A percentile compares a stretch with the other conserved stretches of the same genome.
Conservation (phyloP, 2,888 invertebrate species). For the Dicroscelio sp. region DNA sequence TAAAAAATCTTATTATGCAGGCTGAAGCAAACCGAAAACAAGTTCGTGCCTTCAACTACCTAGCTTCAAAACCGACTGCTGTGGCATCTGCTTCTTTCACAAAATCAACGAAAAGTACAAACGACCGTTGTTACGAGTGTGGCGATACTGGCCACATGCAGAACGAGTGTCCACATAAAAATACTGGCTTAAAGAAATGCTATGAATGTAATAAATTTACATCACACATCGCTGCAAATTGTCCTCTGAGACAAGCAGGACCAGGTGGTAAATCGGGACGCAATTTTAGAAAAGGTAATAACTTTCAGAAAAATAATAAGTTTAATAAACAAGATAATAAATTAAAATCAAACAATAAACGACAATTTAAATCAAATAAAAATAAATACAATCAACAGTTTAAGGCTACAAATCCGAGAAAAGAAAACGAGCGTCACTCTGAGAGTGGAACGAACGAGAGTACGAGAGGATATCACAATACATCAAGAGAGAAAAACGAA, state of each 20-base stretch:
- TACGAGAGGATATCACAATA: background rate
- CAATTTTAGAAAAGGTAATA: constrained; percentile 27
- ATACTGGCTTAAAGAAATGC: too few relatives aligned
- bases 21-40: constrained; percentile 46
- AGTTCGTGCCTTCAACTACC: background rate
- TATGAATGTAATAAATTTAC: too few relatives aligned
- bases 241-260: too few relatives aligned
- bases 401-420: background rate
- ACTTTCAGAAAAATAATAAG: constrained; percentile 52
- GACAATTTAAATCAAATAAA: constrained; percentile 6
- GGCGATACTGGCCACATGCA: constrained; percentile 46
- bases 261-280: constrained; percentile 12
- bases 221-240: too few relatives aligned
- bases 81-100: constrained; percentile 1
- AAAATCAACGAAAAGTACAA: background rate
- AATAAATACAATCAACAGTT: background rate
- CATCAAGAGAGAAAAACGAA: background rate
- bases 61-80: background rate
- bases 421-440: background rate
- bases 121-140: constrained; percentile 28
- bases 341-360: background rate
- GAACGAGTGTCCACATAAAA: too few relatives aligned
- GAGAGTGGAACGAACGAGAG: background rate
- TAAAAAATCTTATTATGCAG: constrained; percentile 45
- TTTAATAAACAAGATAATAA: constrained; percentile 60